phyloP scores from a whole-genome alignment of 2,113 vertebrate genomes.

The Psammodynastes pulverulentus region DNA sequence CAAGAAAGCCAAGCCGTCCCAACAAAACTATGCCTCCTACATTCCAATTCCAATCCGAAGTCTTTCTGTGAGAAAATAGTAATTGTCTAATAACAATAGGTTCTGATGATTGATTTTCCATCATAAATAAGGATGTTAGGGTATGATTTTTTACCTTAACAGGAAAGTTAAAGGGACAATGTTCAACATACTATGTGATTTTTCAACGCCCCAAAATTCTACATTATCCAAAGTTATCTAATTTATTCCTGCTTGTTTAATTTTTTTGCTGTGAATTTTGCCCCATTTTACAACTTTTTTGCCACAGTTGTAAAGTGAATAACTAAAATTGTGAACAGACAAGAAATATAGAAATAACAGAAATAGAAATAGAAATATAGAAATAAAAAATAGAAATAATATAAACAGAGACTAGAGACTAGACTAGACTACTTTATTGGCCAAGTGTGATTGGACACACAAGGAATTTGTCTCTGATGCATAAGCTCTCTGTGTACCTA shows the following conservation, averaged over 20 bases:
- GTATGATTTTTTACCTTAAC: neutral
- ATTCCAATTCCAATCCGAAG: neutral
- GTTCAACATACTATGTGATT: neutral
- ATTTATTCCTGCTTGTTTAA: neutral
- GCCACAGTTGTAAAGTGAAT: too few species aligned
- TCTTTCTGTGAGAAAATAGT: neutral
- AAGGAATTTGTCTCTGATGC: too few species aligned
- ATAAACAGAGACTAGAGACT: too few species aligned
- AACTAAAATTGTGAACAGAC: too few species aligned
- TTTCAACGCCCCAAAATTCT: neutral
- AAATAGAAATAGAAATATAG: too few species aligned
- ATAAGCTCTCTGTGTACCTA: too few species aligned
- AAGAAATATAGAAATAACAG: too few species aligned
- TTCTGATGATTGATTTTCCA: neutral
- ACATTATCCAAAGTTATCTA: neutral
- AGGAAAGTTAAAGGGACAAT: neutral
- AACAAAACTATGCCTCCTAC: neutral
- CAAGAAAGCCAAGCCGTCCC: neutral
- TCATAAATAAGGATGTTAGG: neutral
- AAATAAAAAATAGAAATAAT: too few species aligned
- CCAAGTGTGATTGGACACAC: too few species aligned
- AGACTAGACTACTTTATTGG: too few species aligned
- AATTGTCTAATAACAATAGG: neutral
- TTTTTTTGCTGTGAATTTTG: neutral
- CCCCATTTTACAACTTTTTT: too few species aligned